Evolutionary conservation across 2,888 invertebrate genomes (phyloP).

Genomic region (Coelogynopora nodosa): DNA sequence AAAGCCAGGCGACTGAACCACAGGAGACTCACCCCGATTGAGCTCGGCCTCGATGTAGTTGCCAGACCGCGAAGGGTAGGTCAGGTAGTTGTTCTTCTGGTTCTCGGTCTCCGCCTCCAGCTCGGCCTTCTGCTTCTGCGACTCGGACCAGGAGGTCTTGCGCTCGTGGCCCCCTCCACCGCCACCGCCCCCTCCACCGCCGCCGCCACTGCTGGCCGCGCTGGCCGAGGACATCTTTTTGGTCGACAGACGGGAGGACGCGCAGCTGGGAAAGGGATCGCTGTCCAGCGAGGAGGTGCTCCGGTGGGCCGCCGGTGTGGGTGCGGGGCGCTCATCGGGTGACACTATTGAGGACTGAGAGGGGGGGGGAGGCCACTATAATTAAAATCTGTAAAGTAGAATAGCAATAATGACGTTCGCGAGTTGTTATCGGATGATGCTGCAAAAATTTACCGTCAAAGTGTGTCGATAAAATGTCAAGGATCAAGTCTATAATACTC

Average conservation of each 20-base stretch:
- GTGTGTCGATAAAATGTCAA: no score
- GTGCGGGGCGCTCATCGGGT: not conserved
- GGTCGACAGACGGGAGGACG: no score
- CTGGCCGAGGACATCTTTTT: no score
- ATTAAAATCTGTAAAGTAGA: not conserved
- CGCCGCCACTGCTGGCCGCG: not conserved
- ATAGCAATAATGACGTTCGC: no score
- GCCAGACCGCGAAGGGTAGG: conserved; percentile 26
- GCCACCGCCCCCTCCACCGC: not conserved
- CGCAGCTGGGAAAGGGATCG: not conserved
- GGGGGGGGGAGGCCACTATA: not conserved
- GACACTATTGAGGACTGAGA: not conserved
- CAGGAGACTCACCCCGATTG: not conserved
- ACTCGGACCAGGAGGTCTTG: not conserved
- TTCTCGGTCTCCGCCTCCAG: conserved; percentile 9
- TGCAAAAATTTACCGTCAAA: no score
- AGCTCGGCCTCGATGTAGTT: not conserved
- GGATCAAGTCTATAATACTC: no score
- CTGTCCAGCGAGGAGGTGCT: not conserved
- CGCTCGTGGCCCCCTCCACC: not conserved
- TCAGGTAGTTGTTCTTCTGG: conserved; percentile 30
- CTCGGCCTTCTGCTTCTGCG: no score
- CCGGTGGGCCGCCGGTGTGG: not conserved
- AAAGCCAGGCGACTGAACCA: no score
- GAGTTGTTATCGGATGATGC: no score